phyloP scores from a whole-genome alignment of 1,140 invertebrate species.

The Mizuhopecten yessoensis region DNA sequence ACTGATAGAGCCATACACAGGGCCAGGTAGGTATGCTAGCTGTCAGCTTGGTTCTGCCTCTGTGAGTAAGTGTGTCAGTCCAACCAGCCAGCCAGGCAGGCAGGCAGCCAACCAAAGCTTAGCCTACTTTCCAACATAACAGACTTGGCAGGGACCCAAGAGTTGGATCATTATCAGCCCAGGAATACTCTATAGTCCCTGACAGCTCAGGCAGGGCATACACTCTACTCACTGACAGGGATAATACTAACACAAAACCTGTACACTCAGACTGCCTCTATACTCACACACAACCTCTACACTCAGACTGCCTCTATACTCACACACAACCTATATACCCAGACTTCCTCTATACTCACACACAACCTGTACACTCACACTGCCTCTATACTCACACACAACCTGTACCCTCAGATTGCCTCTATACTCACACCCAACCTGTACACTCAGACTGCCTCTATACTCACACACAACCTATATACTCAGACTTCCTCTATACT shows the following conservation, averaged over 20 bases:
- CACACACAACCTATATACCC: background rate
- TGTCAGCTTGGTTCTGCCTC: conserved; percentile 36
- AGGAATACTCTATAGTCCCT: background rate
- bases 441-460: no score
- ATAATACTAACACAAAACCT: no score
- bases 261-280: background rate
- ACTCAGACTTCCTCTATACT: no score
- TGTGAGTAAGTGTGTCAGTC: conserved; percentile 31
- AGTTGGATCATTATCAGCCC: conserved; percentile 27
- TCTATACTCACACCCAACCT: no score
- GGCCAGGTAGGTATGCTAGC: conserved; percentile 21
- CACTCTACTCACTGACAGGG: background rate
- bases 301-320: background rate
- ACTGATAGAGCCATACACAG: background rate
- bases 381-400: background rate
- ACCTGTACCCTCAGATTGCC: background rate
- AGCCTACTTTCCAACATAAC: conserved; percentile 38
- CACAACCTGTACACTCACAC: no score
- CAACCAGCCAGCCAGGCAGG: conserved; percentile 28
- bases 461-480: no score
- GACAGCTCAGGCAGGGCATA: background rate
- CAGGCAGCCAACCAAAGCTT: conserved; percentile 36
- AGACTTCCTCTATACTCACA: no score
- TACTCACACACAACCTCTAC: background rate
- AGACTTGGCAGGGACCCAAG: conserved; percentile 19